Evolutionary conservation across 1,140 invertebrate genomes (phyloP).

Genomic region (Trichonephila inaurata): DNA sequence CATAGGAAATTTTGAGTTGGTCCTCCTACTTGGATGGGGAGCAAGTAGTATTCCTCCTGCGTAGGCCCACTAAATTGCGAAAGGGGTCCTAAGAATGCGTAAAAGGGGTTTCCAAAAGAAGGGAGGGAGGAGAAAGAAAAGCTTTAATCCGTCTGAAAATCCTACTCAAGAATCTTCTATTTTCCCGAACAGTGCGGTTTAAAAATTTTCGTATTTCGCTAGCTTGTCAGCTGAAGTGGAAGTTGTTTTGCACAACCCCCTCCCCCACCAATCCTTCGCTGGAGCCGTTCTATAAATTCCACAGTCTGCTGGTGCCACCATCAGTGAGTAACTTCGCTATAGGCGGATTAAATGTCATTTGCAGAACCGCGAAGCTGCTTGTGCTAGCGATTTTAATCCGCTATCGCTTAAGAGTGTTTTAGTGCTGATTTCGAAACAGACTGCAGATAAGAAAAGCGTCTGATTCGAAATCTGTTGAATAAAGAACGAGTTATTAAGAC

Average conservation of each 20-base stretch:
- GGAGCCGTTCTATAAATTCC: slow-evolving; percentile 21
- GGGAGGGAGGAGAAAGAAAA: slow-evolving; percentile 21
- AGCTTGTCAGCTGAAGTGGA: slow-evolving; percentile 51
- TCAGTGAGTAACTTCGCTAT: slow-evolving; percentile 25
- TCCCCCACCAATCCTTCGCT: slow-evolving; percentile 1
- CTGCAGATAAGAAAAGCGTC: not conserved
- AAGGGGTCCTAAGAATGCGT: slow-evolving; percentile 14
- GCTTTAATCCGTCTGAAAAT: slow-evolving; percentile 48
- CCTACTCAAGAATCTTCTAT: slow-evolving; percentile 53
- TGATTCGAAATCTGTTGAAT: not conserved
- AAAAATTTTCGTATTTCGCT: slow-evolving; percentile 64
- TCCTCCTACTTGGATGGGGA: slow-evolving; percentile 6
- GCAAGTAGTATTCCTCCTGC: not conserved
- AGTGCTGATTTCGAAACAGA: slow-evolving; percentile 9
- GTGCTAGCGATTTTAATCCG: slow-evolving; percentile 36
- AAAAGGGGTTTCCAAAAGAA: slow-evolving; percentile 23
- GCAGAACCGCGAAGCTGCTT: slow-evolving; percentile 52
- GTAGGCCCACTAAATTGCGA: not conserved
- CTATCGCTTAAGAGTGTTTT: slow-evolving; percentile 13
- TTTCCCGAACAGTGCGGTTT: slow-evolving; percentile 53
- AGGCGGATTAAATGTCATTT: slow-evolving; percentile 54
- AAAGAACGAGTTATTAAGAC: not conserved
- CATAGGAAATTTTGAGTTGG: slow-evolving; percentile 55
- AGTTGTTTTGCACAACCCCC: slow-evolving; percentile 33
- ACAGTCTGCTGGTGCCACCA: not conserved